These are phyloP conservation scores for Campylorhamphus procurvoides DNA, from an alignment of 2,113 vertebrate species.

Conservation along the genomic window DNA sequence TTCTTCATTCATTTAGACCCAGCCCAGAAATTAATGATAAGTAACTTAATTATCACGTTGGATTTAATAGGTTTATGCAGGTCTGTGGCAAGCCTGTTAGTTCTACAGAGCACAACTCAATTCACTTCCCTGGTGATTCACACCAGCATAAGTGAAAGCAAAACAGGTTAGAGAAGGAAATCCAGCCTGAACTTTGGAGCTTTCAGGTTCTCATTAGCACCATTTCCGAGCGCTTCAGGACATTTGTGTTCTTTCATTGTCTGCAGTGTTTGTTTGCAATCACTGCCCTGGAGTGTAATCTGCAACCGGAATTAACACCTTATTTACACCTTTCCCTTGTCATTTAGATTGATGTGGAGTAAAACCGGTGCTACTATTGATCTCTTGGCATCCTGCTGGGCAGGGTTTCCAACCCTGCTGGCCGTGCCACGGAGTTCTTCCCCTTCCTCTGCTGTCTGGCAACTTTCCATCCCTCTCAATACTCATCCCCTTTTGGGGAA, in stretches of 20 bases:
- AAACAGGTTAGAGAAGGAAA: not conserved
- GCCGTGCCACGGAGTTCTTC: not conserved
- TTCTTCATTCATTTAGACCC: not conserved
- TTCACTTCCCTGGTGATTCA: not conserved
- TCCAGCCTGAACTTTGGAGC: rapidly evolving
- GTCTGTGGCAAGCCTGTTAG: not conserved
- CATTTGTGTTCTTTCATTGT: not conserved
- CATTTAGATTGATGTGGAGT: not conserved
- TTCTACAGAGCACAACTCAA: not conserved
- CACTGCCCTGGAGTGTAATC: not conserved
- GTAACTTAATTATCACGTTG: not conserved
- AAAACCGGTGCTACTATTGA: not conserved
- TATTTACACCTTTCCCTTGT: not conserved
- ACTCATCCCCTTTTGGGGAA: not conserved
- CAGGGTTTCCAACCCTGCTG: not conserved
- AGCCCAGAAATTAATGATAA: not conserved
- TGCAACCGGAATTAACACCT: not conserved
- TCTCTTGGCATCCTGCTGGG: not conserved
- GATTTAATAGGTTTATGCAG: not conserved
- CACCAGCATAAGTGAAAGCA: not conserved
- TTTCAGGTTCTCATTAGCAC: not conserved
- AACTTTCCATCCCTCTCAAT: not conserved
- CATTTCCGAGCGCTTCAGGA: not conserved
- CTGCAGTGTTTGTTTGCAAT: not conserved
- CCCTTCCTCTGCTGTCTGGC: not conserved